phyloP scores from a whole-genome alignment of 1,140 invertebrate genomes.

The Scaptomyza pallida region DNA sequence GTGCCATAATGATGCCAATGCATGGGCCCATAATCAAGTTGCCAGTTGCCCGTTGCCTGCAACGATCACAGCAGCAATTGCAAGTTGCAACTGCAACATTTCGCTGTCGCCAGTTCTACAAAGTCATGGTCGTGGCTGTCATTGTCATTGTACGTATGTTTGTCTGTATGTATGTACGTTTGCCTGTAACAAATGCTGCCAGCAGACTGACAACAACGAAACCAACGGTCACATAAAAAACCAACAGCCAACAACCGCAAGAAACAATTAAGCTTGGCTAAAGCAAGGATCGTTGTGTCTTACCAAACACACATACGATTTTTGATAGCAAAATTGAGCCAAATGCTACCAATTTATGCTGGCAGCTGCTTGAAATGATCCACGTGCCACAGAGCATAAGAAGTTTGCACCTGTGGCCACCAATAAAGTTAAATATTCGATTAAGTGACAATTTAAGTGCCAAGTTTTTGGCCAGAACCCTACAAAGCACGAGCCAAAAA shows the following conservation, averaged over 20 bases:
- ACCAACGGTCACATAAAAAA: slow-evolving; percentile 18
- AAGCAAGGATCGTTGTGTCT: neutral
- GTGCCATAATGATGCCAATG: slow-evolving; percentile 65
- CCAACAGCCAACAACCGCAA: slow-evolving; percentile 48
- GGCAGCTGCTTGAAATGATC: slow-evolving; percentile 37
- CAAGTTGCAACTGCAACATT: slow-evolving; percentile 29
- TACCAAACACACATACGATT: neutral
- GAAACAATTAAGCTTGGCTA: slow-evolving; percentile 61
- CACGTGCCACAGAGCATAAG: slow-evolving; percentile 23
- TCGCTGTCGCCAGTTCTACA: slow-evolving; percentile 54
- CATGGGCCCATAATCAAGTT: slow-evolving; percentile 55
- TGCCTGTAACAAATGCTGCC: slow-evolving; percentile 16
- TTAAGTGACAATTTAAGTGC: slow-evolving; percentile 78
- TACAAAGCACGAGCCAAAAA: slow-evolving; percentile 58
- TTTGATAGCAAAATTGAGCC: slow-evolving; percentile 4
- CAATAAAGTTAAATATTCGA: slow-evolving; percentile 51
- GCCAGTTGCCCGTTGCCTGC: slow-evolving; percentile 31
- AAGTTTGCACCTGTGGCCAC: slow-evolving; percentile 47
- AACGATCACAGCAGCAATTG: neutral
- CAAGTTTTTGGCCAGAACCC: slow-evolving; percentile 56
- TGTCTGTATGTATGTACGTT: too few relatives aligned
- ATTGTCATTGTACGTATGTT: neutral
- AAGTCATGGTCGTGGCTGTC: slow-evolving; percentile 59
- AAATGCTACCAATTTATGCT: slow-evolving; percentile 16
- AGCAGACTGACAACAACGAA: slow-evolving; percentile 12